These are phyloP conservation scores for Condylura cristata DNA, from an alignment of 2,113 vertebrate species.

Conservation along the genomic window DNA sequence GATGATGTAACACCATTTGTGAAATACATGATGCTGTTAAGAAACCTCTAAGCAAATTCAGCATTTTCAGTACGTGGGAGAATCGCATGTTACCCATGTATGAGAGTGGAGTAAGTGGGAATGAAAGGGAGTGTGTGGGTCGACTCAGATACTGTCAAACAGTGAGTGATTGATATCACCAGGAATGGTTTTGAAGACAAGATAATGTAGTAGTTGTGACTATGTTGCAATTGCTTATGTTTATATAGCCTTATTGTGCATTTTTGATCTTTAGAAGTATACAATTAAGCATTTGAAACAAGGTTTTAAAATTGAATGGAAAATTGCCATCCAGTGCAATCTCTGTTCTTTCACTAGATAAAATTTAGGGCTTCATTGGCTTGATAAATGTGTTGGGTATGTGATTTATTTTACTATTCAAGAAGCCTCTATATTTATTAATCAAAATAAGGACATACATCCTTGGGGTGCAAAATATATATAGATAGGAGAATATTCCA, in stretches of 20 bases:
- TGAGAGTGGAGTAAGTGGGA: background rate
- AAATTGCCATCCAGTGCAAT: background rate
- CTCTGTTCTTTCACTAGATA: conserved; percentile 51
- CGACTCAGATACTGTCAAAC: background rate
- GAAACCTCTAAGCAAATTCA: background rate
- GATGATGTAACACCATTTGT: background rate
- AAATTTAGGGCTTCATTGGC: conserved; percentile 42
- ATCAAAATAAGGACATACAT: conserved; percentile 58
- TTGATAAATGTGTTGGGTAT: conserved; percentile 58
- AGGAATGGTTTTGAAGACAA: background rate
- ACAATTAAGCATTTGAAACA: background rate
- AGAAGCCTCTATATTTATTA: conserved; percentile 60
- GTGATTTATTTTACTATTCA: conserved; percentile 67
- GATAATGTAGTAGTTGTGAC: background rate
- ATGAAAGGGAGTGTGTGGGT: background rate
- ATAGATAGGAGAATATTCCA: background rate
- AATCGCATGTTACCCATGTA: accelerated
- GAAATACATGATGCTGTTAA: background rate
- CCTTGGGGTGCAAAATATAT: conserved; percentile 19
- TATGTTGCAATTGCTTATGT: background rate
- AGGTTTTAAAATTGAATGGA: background rate
- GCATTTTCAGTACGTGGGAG: accelerated
- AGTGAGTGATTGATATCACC: background rate
- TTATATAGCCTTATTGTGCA: background rate
- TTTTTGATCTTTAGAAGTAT: background rate